Conservation (phyloP, 2,888 invertebrate genomes). For the Hecatera dysodea region DNA sequence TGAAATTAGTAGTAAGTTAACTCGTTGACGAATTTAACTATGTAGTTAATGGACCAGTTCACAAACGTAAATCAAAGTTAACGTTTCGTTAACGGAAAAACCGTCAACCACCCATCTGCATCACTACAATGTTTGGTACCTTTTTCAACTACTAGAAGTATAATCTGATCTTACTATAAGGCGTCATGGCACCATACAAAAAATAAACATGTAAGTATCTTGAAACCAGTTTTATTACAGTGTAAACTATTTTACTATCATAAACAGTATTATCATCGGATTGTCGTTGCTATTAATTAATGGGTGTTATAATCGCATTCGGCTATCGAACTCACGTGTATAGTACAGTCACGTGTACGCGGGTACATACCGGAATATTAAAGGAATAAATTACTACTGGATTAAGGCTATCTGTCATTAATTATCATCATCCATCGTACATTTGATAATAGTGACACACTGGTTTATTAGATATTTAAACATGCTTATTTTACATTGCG, state of each 20-base stretch:
- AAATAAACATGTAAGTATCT: too few relatives aligned
- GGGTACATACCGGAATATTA: background rate
- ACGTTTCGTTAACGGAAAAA: too few relatives aligned
- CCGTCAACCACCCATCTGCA: too few relatives aligned
- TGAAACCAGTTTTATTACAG: background rate
- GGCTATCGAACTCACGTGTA: background rate
- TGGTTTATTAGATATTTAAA: background rate
- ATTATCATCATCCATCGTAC: background rate
- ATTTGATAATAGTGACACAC: background rate
- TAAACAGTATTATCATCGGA: background rate
- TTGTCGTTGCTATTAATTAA: background rate
- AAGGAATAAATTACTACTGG: background rate
- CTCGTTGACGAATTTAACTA: too few relatives aligned
- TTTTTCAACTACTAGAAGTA: too few relatives aligned
- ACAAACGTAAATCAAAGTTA: too few relatives aligned
- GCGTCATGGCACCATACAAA: too few relatives aligned
- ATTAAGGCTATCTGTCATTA: slow-evolving; percentile 12
- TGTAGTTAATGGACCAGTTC: too few relatives aligned
- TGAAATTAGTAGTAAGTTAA: too few relatives aligned
- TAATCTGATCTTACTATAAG: too few relatives aligned
- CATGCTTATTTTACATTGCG: too few relatives aligned
- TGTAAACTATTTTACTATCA: background rate
- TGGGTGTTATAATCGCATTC: background rate
- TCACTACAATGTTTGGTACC: too few relatives aligned
- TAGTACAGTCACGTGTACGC: background rate